These are phyloP conservation scores for Eriocheir sinensis DNA, from an alignment of 1,140 invertebrate species.

Conservation along the genomic window DNA sequence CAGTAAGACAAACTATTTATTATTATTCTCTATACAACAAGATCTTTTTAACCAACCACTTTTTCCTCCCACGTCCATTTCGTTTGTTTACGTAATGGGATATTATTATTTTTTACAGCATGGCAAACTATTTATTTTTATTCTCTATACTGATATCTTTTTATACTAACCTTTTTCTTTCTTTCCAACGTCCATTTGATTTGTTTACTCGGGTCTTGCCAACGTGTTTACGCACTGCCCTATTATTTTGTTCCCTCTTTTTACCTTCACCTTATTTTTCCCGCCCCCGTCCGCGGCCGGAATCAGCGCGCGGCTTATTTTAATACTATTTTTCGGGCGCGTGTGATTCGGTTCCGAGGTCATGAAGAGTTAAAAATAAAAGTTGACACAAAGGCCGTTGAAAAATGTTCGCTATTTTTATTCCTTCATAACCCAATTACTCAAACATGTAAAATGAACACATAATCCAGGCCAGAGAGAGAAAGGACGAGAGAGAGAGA, in stretches of 20 bases:
- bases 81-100: too few relatives aligned
- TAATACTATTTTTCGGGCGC: not conserved
- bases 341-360: not conserved
- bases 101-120: too few relatives aligned
- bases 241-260: not conserved
- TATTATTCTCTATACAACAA: too few relatives aligned
- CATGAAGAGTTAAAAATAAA: constrained; percentile 6
- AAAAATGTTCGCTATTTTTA: not conserved
- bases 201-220: not conserved
- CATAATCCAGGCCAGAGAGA: not conserved
- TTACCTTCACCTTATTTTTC: too few relatives aligned
- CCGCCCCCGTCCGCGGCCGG: too few relatives aligned
- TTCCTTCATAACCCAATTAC: not conserved
- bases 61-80: too few relatives aligned
- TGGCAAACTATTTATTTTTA: too few relatives aligned
- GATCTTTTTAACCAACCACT: too few relatives aligned
- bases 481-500: not conserved
- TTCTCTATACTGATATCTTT: too few relatives aligned
- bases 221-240: not conserved
- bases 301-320: not conserved
- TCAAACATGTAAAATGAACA: constrained; percentile 6
- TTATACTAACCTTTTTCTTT: too few relatives aligned
- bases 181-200: too few relatives aligned
- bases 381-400: not conserved
- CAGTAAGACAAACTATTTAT: too few relatives aligned